A percentile compares a stretch with the other conserved stretches of the same genome.
phyloP scores from a whole-genome alignment of 2,797 vertebrate genomes.

The Lophius americanus region DNA sequence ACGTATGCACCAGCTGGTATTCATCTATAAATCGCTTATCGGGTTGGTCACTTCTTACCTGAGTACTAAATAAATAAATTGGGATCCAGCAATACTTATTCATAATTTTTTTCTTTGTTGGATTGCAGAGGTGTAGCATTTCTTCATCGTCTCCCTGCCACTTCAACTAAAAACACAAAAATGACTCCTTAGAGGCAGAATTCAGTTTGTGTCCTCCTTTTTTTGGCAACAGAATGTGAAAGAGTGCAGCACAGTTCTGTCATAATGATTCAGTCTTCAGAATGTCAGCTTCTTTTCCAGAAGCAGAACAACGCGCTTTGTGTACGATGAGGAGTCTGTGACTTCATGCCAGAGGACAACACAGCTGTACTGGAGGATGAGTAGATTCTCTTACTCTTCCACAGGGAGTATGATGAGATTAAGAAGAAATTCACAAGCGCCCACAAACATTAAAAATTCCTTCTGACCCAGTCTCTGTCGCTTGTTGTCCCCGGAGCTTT shows the following conservation, averaged over 20 bases:
- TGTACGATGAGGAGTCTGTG: neutral
- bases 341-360: neutral
- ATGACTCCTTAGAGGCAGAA: no score
- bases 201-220: neutral
- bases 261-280: no score
- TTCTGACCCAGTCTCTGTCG: slow-evolving; percentile 4
- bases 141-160: no score
- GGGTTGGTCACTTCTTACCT: no score
- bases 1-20: no score
- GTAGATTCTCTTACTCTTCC: slow-evolving; percentile 38
- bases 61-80: no score
- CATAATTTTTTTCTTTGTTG: no score
- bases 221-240: slow-evolving; percentile 11
- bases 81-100: no score
- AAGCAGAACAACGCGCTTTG: neutral
- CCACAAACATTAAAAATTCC: slow-evolving; percentile 13
- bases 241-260: no score
- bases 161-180: no score
- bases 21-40: no score
- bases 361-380: neutral
- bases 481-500: slow-evolving; percentile 11
- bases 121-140: no score
- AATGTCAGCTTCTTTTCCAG: neutral
- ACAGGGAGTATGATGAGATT: slow-evolving; percentile 42
- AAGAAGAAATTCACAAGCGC: slow-evolving; percentile 17